phyloP scores from a whole-genome alignment of 2,113 vertebrate genomes.

The Pseudorectes ferrugineus region DNA sequence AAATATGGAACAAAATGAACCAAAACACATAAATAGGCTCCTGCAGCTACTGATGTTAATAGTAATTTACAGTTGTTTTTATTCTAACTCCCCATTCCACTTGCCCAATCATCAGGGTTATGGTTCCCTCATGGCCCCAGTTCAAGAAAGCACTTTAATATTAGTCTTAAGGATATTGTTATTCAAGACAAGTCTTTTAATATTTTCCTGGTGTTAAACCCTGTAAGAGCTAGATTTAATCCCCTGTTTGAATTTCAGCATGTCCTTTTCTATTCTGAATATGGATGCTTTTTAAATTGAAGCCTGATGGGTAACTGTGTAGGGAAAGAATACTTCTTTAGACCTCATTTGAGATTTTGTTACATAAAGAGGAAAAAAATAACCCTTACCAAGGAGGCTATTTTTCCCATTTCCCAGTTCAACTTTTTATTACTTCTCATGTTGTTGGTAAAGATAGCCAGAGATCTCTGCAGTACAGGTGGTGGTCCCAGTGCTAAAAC shows the following conservation, averaged over 20 bases:
- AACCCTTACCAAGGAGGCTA: background rate
- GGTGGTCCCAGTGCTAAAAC: background rate
- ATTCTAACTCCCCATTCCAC: background rate
- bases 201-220: background rate
- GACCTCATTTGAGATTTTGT: background rate
- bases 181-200: background rate
- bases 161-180: background rate
- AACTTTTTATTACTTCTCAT: fast-evolving
- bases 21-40: background rate
- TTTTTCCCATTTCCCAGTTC: background rate
- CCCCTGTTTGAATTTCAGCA: background rate
- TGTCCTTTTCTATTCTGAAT: background rate
- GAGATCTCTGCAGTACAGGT: background rate
- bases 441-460: background rate
- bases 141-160: background rate
- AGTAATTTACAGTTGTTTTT: background rate
- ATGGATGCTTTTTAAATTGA: background rate
- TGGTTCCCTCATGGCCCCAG: background rate
- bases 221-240: background rate
- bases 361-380: background rate
- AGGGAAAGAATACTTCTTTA: background rate
- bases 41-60: background rate
- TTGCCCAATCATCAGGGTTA: background rate
- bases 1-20: background rate
- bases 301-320: background rate